Evolutionary conservation across 2,888 invertebrate species (phyloP), one percentile per base, ranked within the genome.

Genomic region (Melanophora roralis): DNA sequence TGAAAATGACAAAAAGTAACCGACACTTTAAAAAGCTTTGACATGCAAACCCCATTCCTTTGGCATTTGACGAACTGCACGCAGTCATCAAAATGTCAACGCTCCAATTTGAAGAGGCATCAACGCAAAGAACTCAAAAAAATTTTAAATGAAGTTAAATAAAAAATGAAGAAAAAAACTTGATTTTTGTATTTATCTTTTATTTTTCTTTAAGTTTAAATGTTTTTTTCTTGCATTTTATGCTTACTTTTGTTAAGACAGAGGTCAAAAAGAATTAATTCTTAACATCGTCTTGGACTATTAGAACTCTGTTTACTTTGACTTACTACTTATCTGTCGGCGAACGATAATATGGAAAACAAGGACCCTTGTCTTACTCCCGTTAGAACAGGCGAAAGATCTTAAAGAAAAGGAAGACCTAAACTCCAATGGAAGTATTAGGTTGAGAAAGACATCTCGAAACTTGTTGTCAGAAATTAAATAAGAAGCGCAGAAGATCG

Each of bases 21-120:
- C 80, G 80, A 72, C 80, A 76, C 72, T 76, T 68, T 72, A 68
- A 80, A 80, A 80, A 73, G 64, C 80, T 80, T 80, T 80, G 80
- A 80, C 76, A 80, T 80, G 80, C 51, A 80, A 76, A 76, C 68
- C 68, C 59, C 62, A 60, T 73, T 47, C 72, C 34, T 43, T 73
- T 62, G 40, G 19, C 38, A 53, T 57, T 59, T 73, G 68, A 73
- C 80, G 62, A 80, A 68, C 76, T 76, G 72, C 67, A 80, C 45
- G 68, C 72, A 80, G 62, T 67, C 68, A 76, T 80, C 68, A 80
- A 73, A 72, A 80, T 80, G 76, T 73, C 80, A 80, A 64, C 76
- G 80, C 59, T 73, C 72, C 68, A 80, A 68, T 68, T 80, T 76
- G 21, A 80, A 64, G 23, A 27, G 53, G 36, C 36, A 36, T 53